Percentiles rank a stretch among this genome's conserved stretches.
Evolutionary conservation across 2,888 invertebrate species (phyloP).

Genomic region (Brachyptera putata): DNA sequence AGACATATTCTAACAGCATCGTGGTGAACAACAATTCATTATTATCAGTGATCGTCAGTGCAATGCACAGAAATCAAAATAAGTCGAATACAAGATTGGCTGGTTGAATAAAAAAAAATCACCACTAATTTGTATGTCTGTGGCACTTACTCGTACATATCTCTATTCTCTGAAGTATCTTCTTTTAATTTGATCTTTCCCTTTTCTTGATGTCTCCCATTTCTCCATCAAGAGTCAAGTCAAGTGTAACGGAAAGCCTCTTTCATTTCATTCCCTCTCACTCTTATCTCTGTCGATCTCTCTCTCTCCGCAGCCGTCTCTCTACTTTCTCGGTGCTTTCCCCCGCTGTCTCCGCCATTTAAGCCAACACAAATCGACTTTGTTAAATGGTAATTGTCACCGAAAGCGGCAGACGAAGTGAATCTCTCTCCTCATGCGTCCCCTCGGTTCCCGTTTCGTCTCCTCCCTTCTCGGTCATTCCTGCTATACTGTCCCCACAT

Average conservation of each 20-base stretch:
- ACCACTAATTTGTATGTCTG: neutral
- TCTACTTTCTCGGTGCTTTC: slow-evolving; percentile 14
- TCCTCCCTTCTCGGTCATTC: no score
- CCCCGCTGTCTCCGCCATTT: slow-evolving; percentile 29
- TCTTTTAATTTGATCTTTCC: slow-evolving; percentile 29
- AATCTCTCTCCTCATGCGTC: slow-evolving; percentile 19
- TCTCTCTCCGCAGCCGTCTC: slow-evolving; percentile 14
- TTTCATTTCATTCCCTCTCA: neutral
- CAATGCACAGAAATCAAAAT: no score
- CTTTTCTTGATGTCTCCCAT: slow-evolving; percentile 22
- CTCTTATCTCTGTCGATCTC: no score
- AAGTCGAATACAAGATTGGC: neutral
- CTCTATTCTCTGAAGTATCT: no score
- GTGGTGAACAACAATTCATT: no score
- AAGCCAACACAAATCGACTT: slow-evolving; percentile 32
- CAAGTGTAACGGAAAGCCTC: slow-evolving; percentile 7
- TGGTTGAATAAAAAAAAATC: neutral
- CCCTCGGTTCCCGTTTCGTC: no score
- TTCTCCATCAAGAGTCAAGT: slow-evolving; percentile 6
- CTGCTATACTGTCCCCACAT: no score
- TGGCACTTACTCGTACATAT: no score
- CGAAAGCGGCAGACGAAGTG: slow-evolving; percentile 29
- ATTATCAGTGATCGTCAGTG: no score
- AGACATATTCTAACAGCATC: no score
- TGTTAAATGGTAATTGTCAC: slow-evolving; percentile 33